phyloP scores from a whole-genome alignment of 1,140 invertebrate species.

The Oedothorax gibbosus region DNA sequence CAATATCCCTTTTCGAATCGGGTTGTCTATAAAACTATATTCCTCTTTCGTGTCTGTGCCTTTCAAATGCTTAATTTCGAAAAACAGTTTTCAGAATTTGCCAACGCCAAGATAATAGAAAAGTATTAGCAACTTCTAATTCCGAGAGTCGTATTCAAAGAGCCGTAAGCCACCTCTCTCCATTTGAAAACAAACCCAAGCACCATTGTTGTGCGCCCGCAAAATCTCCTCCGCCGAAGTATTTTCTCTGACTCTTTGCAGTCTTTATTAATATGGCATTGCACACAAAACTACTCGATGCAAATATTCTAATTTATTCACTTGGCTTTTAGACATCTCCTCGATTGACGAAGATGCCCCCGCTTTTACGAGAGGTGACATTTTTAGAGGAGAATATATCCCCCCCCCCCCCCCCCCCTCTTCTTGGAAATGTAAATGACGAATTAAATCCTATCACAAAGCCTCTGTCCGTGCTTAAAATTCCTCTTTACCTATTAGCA shows the following conservation, averaged over 20 bases:
- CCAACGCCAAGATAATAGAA: constrained; percentile 7
- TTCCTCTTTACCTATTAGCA: constrained; percentile 43
- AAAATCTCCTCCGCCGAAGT: constrained; percentile 15
- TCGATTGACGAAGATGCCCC: constrained; percentile 12
- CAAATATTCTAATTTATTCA: constrained; percentile 45
- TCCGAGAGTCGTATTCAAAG: not conserved
- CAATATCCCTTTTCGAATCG: constrained; percentile 6
- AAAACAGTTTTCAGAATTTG: constrained; percentile 15
- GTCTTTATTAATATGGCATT: constrained; percentile 38
- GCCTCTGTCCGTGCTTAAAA: constrained; percentile 43
- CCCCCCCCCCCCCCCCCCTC: not conserved
- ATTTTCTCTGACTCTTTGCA: constrained; percentile 4
- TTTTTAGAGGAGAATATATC: constrained; percentile 13
- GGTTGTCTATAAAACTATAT: constrained; percentile 25
- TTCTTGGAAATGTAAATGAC: constrained; percentile 43
- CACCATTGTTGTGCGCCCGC: not conserved
- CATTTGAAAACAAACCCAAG: no score
- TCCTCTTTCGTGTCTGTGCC: not conserved
- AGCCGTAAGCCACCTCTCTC: no score
- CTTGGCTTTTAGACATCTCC: constrained; percentile 40
- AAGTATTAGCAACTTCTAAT: constrained; percentile 48
- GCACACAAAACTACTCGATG: constrained; percentile 15
- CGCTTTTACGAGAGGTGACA: not conserved
- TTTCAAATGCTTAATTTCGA: constrained; percentile 35
- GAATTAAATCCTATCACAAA: constrained; percentile 47